Percentiles rank a stretch among this genome's conserved stretches.
phyloP scores from a whole-genome alignment of 2,113 vertebrate genomes.

The Saiga tatarica region DNA sequence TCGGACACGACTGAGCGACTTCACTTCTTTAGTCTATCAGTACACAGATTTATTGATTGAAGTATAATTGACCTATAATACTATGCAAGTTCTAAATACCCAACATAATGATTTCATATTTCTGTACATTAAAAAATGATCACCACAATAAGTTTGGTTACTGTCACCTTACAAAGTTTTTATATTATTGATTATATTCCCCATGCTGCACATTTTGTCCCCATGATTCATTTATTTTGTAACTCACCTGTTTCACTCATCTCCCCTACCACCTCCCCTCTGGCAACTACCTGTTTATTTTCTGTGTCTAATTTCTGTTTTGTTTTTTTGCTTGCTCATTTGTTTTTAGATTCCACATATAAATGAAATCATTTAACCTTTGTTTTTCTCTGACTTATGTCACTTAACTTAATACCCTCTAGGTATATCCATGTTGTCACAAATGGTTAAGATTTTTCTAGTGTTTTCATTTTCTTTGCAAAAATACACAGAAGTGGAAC shows the following conservation, averaged over 20 bases:
- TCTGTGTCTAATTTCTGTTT: background rate
- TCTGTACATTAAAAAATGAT: background rate
- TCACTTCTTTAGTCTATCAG: background rate
- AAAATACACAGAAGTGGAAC: background rate
- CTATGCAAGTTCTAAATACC: background rate
- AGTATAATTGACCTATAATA: background rate
- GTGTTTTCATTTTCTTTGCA: background rate
- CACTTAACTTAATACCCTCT: background rate
- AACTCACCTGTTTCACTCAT: background rate
- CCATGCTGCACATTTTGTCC: background rate
- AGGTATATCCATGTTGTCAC: background rate
- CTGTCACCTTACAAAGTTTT: background rate
- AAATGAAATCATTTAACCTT: background rate
- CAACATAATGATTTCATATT: background rate
- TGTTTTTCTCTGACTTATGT: background rate
- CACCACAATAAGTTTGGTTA: background rate
- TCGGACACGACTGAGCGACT: too few relatives aligned
- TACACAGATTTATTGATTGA: background rate
- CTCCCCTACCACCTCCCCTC: background rate
- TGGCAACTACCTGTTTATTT: background rate
- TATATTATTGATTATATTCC: background rate
- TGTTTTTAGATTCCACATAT: background rate
- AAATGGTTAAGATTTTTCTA: background rate
- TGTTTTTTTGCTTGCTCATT: background rate
- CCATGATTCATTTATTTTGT: background rate